Evolutionary conservation across 1,140 invertebrate genomes (phyloP), one percentile per base, ranked within the genome.

Genomic region (Pomacea maculata): DNA sequence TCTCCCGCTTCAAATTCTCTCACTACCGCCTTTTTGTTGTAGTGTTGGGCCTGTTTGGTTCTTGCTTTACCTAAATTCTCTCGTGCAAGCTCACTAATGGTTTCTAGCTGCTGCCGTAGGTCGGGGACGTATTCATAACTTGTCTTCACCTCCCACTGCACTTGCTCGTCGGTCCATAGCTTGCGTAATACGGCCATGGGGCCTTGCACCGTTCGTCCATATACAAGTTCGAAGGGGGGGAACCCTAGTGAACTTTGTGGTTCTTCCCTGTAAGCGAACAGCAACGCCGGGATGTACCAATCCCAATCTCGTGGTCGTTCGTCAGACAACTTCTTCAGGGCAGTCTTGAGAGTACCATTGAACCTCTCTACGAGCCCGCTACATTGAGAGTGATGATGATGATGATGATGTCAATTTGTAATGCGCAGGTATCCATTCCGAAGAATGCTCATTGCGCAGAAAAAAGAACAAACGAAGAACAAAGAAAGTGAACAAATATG

Each of bases 251-350:
- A 81, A 3, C 83, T 82, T 21, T 83, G 81, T 12, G 67, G 81
- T 7, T 57, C 80, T 34, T 81, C 75, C 54, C 75, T 78, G 73
- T 81, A 81, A 45, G 75, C 75, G 55, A 81, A 81, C 19, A 82
- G 55, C 8, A 82, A 21, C 0, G 67, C 54, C 17, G 78, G 84
- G 14, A 91, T 65, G 74, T 84, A 85, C 17, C 77, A 63, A 78
- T 91, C 86, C 89, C 89, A 91, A 34, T 89, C 83, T 80, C 85
- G 85, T 11, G 80, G 80, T 65, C 82, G 75, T 34, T 86, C 82
- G 15, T 82, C 71, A 83, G 87, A 89, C 70, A 88, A 64, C 15
- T 57, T 80, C 54, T 79, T 81, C 19, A 87, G 55, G 83, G 86
- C 86, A 17, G 70, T 55, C 67, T 85, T 85, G 6, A 91, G 64